Evolutionary conservation across 2,113 vertebrate genomes (phyloP), one percentile per base, ranked within the genome.

Genomic region (Nycticryphes semicollaris): DNA sequence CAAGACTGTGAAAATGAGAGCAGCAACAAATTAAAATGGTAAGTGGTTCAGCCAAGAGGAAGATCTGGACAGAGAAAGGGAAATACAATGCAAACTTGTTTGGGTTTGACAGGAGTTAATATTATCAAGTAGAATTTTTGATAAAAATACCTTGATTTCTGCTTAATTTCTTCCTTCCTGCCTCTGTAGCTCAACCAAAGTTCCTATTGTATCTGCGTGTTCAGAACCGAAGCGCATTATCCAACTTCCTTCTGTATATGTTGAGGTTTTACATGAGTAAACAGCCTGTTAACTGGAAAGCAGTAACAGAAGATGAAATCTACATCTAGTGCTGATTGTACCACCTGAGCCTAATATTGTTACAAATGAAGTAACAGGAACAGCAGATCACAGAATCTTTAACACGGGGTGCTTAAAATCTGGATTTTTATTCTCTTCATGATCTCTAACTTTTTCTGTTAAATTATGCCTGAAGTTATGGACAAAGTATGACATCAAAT

Each of bases 191-290:
- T 93, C 43, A 92, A 35, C 31, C 35, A 30, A 91, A 50, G 62
- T 75, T 96, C 67, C 77, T 85, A 62, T 64, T 87, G 60, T 63
- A 37, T 86, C 33, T 87, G 43, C 33, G 82, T 87, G 33, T 72
- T 94, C 72, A 69, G 56, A 92, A 70, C 6, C 19, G 23, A 76
- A 83, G 39, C 28, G 72, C 60, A 67, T 91, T 78, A 84, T 33
- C 56, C 56, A 89, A 68, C 92, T 94, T 92, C 79, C 72, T 87
- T 86, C 50, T 69, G 24, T 41, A 19, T 54, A 57, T 53, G 50
- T 63, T 89, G 87, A 84, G 77, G 74, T 91, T 95, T 96, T 75
- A 35, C 45, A 89, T 68, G 24, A 59, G 60, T 78, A 81, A 93
- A 84, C 84, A 72, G 6, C 54, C 23, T n/a, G 23, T 64, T 92